These are phyloP conservation scores for Euwallacea fornicatus DNA, from an alignment of 1,140 invertebrate genomes.

Conservation along the genomic window DNA sequence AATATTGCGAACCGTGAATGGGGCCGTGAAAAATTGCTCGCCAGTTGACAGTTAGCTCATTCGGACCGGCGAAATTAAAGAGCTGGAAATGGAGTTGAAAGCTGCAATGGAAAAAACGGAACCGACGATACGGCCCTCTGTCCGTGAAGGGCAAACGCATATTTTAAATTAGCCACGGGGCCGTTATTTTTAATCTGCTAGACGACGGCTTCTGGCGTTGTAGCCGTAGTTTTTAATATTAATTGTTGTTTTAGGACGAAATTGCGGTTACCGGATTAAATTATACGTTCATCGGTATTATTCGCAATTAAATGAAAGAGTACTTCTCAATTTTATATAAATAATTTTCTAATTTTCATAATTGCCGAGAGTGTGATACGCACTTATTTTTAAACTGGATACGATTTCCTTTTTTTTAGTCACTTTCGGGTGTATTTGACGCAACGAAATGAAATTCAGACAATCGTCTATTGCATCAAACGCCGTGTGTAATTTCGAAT, in stretches of 20 bases:
- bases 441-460: no score
- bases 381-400: no score
- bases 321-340: no score
- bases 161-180: constrained; percentile 20
- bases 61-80: constrained; percentile 17
- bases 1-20: constrained; percentile 20
- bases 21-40: constrained; percentile 23
- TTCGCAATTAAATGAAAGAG: no score
- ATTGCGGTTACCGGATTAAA: neutral
- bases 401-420: no score
- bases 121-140: constrained; percentile 7
- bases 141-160: constrained; percentile 12
- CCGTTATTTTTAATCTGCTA: constrained; percentile 17
- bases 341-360: no score
- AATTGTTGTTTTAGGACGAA: neutral
- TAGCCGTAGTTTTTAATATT: constrained; percentile 4
- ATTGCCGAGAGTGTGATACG: no score
- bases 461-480: constrained; percentile 6
- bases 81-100: constrained; percentile 24
- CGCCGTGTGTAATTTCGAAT: constrained; percentile 16
- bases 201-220: constrained; percentile 1
- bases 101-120: constrained; percentile 15
- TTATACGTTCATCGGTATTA: no score
- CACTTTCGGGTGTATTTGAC: no score
- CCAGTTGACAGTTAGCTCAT: constrained; percentile 20